Evolutionary conservation across 2,888 invertebrate genomes (phyloP), one percentile per base, ranked within the genome.

Genomic region (Melanchra persicariae): DNA sequence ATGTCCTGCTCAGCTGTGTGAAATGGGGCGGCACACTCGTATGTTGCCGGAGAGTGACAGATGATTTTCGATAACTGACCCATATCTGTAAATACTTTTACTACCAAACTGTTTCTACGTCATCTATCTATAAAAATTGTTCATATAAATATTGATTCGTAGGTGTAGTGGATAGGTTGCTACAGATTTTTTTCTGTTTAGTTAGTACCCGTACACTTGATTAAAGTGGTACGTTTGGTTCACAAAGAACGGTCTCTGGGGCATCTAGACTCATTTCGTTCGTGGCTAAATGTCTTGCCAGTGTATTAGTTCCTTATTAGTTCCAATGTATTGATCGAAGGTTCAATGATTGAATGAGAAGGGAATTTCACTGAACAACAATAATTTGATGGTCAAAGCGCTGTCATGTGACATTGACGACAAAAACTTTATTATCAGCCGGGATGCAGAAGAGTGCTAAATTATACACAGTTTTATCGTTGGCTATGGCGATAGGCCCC

Each of bases 1-100:
- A 84, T 68, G 61, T 62, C 74, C 51, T 60, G 77, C 54, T 83
- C 81, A 64, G 54, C 47, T 62, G 77, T 74, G 76, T 66, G 59
- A 84, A 79, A 84, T 84, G 59, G 67, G 57, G 65, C 81, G 65
- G 71, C 63, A 30, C 55, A 58, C 60, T 63, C 82, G 60, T 59
- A 63, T 64, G 70, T 68, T 77, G 81, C 47, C 81, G 57, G 67
- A 59, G 63, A 68, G 57, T 63, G 81, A 68, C 75, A 74, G 57
- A 73, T 67, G 73, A 82, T 70, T 83, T 82, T 72, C 66, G 58
- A 77, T 73, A 65, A 65, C 55, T 65, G 58, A 82, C 63, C 57
- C 52, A 52, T 66, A 60, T 60, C 73, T 47, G 63, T 67, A 47
- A 63, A 65, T 63, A 71, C 40, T 62, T 81, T 26, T 81, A 30